phyloP scores from a whole-genome alignment of 2,113 vertebrate genomes.

The Columba janthina region DNA sequence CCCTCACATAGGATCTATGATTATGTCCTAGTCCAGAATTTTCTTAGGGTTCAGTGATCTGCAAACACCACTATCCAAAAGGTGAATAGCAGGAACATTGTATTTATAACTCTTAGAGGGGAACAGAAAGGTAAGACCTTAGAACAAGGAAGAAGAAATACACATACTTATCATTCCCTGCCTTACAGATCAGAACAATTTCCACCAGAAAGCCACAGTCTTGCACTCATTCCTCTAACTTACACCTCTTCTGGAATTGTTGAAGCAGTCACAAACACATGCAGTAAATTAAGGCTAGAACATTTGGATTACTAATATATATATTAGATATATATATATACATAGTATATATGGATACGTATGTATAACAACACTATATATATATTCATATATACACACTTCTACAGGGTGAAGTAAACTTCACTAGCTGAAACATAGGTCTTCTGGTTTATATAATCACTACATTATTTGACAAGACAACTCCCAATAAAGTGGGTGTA shows the following conservation, averaged over 20 bases:
- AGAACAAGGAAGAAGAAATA: background rate
- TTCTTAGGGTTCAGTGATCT: background rate
- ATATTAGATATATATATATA: background rate
- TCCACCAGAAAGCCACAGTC: background rate
- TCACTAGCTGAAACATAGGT: background rate
- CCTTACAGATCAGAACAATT: background rate
- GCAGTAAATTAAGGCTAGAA: background rate
- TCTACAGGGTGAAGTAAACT: background rate
- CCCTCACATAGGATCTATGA: background rate
- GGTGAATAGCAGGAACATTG: background rate
- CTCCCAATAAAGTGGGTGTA: fast-evolving
- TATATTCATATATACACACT: too few relatives aligned
- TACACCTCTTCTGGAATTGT: background rate
- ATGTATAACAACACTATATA: too few relatives aligned
- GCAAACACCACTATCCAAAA: background rate
- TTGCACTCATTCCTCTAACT: background rate
- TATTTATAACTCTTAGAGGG: background rate
- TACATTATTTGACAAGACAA: background rate
- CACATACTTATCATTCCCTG: background rate
- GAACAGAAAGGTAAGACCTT: background rate
- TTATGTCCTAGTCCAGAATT: background rate
- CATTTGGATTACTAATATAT: background rate
- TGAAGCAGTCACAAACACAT: background rate
- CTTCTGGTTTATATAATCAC: background rate
- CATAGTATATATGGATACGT: too few relatives aligned